These are phyloP conservation scores for Andrena hattorfiana DNA, from an alignment of 2,888 invertebrate genomes.

Conservation along the genomic window DNA sequence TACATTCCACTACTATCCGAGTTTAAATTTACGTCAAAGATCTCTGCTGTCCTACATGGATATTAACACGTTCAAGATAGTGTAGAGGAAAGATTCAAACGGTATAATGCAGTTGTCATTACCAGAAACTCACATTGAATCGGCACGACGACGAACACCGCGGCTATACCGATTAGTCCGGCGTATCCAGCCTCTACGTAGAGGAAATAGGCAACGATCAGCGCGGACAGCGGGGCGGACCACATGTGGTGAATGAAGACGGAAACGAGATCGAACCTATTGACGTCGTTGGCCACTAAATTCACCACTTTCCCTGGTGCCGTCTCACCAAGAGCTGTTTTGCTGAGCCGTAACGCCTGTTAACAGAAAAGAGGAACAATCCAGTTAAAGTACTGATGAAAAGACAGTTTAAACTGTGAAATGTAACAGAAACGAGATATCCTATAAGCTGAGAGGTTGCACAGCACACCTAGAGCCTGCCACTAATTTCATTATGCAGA, in stretches of 20 bases:
- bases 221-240: constrained; percentile 91
- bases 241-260: constrained; percentile 96
- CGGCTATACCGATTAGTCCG: constrained; percentile 93
- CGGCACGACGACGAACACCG: constrained; percentile 94
- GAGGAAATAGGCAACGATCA: constrained; percentile 92
- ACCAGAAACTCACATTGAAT: constrained; percentile 89
- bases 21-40: no score
- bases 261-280: constrained; percentile 95
- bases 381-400: no score
- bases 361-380: constrained; percentile 55
- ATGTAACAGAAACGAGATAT: no score
- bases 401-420: no score
- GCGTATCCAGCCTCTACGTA: constrained; percentile 91
- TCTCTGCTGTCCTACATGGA: not conserved
- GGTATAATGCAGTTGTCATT: not conserved
- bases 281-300: constrained; percentile 94
- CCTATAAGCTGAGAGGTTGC: no score
- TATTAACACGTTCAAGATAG: not conserved
- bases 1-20: no score
- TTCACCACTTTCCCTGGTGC: constrained; percentile 87
- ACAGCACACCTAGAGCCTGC: no score
- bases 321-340: constrained; percentile 91
- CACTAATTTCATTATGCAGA: no score
- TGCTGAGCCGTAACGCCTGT: constrained; percentile 88
- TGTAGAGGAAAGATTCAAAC: no score